Base-by-base conservation (phyloP, 2,888 invertebrate species). In the Abscondita cerata region DNA sequence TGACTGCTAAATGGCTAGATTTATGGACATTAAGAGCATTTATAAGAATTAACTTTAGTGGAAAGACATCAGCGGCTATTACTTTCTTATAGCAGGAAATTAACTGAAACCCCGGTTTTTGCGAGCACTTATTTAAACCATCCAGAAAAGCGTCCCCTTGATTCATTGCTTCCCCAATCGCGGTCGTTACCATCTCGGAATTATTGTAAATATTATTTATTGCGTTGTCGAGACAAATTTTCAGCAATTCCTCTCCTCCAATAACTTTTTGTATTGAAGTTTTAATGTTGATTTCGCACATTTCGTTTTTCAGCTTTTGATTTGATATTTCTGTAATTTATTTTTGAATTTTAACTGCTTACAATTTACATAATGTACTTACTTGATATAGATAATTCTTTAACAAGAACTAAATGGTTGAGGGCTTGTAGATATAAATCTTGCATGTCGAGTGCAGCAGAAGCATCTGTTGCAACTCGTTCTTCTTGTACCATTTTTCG, bases 31-130 rank as follows among this genome's bases (percentile, higher is more conserved):
- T 68, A 15, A 78, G 72, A 11, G 75, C 73, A 3, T 72, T 66
- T 60, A 78, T 57, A n/a, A 79, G 50, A 16, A 68, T 64, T 8
- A 55, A 50, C 65, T 78, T 79, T 11, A 77, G 69, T 1, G 79
- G 77, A 34, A 67, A 53, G 1, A 78, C 70, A 19, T 73, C 69
- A n/a, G 62, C 55, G 3, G 40, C 50, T 38, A 78, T 77, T 13
- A 77, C 71, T 18, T 72, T 71, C 60, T 72, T 74, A 60, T 78
- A 78, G 54, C 78, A 79, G 20, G 70, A 58, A 50, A 77, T 71
- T 41, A 75, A 71, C 12, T 69, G 69, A 25, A 75, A 61, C 5
- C 70, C 74, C 0, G 62, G 46, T 57, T 74, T 74, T 38, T 66
- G 55, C 54, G 75, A 74, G 57, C 76, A 76, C 2, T 62, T 61